These are phyloP conservation scores for Embiotoca jacksoni DNA, from an alignment of 2,113 vertebrate species.

Conservation along the genomic window DNA sequence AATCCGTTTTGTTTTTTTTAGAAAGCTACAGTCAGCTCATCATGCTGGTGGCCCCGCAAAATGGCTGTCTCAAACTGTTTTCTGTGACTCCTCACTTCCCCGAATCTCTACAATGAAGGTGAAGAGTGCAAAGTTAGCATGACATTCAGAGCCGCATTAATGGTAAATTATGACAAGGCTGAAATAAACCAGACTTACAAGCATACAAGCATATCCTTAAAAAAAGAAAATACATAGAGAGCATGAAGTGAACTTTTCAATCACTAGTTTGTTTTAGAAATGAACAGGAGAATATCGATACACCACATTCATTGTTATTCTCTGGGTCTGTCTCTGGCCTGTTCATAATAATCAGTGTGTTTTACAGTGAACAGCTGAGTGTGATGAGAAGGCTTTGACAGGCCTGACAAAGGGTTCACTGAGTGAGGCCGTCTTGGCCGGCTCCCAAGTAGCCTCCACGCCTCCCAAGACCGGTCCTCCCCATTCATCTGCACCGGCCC, in stretches of 20 bases:
- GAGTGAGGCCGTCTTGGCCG: slow-evolving; percentile 71
- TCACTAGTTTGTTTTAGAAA: slow-evolving; percentile 23
- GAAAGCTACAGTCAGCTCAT: too few species aligned
- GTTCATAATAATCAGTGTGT: slow-evolving; percentile 76
- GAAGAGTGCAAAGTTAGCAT: too few species aligned
- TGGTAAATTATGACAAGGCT: too few species aligned
- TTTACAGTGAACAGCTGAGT: slow-evolving; percentile 81
- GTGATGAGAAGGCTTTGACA: slow-evolving; percentile 82
- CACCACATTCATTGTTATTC: slow-evolving; percentile 54
- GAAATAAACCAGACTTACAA: too few species aligned
- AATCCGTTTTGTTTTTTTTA: too few species aligned
- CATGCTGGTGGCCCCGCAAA: too few species aligned
- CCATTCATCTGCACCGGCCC: slow-evolving; percentile 56
- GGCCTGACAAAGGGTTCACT: slow-evolving; percentile 75
- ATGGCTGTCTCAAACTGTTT: too few species aligned
- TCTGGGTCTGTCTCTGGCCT: slow-evolving; percentile 54
- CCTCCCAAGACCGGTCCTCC: slow-evolving; percentile 49
- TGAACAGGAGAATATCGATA: slow-evolving; percentile 68
- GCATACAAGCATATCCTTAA: neutral
- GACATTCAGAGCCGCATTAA: too few species aligned
- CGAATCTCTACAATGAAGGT: too few species aligned
- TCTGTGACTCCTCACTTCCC: too few species aligned
- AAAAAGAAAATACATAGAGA: slow-evolving; percentile 39
- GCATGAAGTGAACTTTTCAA: slow-evolving; percentile 40
- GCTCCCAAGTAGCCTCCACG: slow-evolving; percentile 68